A percentile compares a stretch with the other conserved stretches of the same genome.
Evolutionary conservation across 2,113 vertebrate species (phyloP).

Genomic region (Pangasianodon hypophthalmus): DNA sequence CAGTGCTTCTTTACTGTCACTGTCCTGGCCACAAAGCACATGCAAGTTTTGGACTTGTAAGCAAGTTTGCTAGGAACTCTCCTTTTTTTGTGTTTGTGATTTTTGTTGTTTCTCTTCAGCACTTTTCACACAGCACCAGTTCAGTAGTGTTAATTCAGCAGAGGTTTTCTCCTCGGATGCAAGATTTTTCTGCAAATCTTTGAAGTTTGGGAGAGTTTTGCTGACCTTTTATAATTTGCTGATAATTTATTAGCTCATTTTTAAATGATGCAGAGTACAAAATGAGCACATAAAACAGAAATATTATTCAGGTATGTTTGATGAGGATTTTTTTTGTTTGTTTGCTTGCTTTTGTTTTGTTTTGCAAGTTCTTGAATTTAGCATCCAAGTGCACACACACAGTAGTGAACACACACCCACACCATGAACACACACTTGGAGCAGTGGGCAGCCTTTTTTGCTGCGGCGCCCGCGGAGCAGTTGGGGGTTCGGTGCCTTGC

Average conservation of each 20-base stretch:
- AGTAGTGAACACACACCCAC: too few relatives aligned
- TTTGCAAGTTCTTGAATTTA: background rate
- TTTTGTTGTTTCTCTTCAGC: slow-evolving; percentile 54
- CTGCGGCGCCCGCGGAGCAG: too few relatives aligned
- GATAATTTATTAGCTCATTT: slow-evolving; percentile 39
- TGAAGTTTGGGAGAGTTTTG: slow-evolving; percentile 44
- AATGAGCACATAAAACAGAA: background rate
- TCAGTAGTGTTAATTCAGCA: slow-evolving; percentile 56
- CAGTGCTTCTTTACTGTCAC: slow-evolving; percentile 63
- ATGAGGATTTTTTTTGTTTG: slow-evolving; percentile 1
- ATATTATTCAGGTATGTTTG: background rate
- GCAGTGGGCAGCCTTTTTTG: too few relatives aligned
- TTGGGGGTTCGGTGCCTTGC: too few relatives aligned
- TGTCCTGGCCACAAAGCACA: slow-evolving; percentile 64
- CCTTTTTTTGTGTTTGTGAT: slow-evolving; percentile 26
- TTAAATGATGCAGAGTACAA: slow-evolving; percentile 31
- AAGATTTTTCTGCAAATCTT: slow-evolving; percentile 42
- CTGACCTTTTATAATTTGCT: slow-evolving; percentile 46
- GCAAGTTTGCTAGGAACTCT: slow-evolving; percentile 57
- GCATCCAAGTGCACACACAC: too few relatives aligned
- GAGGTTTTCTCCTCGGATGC: slow-evolving; percentile 39
- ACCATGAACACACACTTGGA: too few relatives aligned
- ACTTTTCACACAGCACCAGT: slow-evolving; percentile 45
- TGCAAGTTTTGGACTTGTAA: slow-evolving; percentile 63
- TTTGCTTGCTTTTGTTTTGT: background rate